A percentile compares a stretch with the other conserved stretches of the same genome.
These are phyloP conservation scores for Bettongia penicillata DNA, from an alignment of 2,113 vertebrate genomes.

Conservation along the genomic window DNA sequence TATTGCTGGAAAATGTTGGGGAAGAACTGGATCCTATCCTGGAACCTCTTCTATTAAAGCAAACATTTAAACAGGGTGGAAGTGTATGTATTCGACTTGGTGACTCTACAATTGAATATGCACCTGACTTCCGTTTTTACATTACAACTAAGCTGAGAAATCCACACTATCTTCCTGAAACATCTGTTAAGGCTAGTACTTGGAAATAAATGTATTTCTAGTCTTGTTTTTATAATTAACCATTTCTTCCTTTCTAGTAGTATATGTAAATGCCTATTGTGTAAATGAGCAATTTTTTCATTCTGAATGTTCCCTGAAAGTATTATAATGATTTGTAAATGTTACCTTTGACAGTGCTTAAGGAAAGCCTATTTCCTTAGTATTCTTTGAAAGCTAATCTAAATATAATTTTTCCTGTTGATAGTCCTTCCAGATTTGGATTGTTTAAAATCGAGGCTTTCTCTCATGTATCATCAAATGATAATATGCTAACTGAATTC, in stretches of 20 bases:
- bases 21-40: constrained; percentile 94
- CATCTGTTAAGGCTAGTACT: constrained; percentile 88
- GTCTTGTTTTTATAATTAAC: neutral
- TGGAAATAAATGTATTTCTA: neutral
- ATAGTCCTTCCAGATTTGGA: constrained; percentile 46
- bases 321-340: constrained; percentile 39
- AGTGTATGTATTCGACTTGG: constrained; percentile 90
- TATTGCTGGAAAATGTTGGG: constrained; percentile 91
- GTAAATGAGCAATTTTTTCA: constrained; percentile 1
- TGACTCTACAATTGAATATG: constrained; percentile 89
- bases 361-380: constrained; percentile 15
- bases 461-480: constrained; percentile 34
- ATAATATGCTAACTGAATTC: constrained; percentile 33
- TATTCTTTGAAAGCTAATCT: neutral
- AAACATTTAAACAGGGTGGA: constrained; percentile 93
- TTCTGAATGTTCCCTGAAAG: constrained; percentile 41
- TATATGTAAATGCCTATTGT: neutral
- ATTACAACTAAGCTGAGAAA: constrained; percentile 94
- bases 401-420: constrained; percentile 38
- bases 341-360: constrained; percentile 13
- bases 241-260: neutral
- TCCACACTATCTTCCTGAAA: constrained; percentile 92
- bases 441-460: constrained; percentile 50
- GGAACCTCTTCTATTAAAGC: constrained; percentile 91
- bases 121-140: constrained; percentile 92